Percentiles rank a stretch among this genome's conserved stretches.
phyloP scores from a whole-genome alignment of 2,113 vertebrate genomes.

The Morphnarchus princeps region DNA sequence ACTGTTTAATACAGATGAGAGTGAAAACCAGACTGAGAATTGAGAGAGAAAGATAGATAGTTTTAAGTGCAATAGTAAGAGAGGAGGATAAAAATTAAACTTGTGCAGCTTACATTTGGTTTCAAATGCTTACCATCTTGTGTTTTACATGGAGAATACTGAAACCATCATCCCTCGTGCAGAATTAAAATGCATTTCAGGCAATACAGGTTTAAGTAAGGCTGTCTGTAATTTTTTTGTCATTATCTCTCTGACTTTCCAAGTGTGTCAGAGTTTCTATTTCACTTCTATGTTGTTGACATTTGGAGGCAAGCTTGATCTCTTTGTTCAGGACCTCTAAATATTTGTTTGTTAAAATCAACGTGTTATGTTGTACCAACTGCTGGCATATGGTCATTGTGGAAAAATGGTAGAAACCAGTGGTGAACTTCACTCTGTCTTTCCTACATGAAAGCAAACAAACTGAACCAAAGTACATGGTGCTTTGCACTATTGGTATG shows the following conservation, averaged over 20 bases:
- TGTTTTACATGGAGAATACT: neutral
- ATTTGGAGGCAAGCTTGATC: neutral
- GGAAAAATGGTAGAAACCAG: neutral
- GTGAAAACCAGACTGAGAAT: neutral
- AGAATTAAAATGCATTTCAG: neutral
- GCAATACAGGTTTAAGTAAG: neutral
- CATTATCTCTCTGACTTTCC: neutral
- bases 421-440: neutral
- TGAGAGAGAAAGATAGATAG: neutral
- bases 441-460: neutral
- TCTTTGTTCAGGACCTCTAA: neutral
- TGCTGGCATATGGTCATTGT: neutral
- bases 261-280: neutral
- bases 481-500: neutral
- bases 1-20: neutral
- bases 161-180: neutral
- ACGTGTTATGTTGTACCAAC: neutral
- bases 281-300: neutral
- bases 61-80: neutral
- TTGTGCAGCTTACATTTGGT: neutral
- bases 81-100: neutral
- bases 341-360: neutral
- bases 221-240: neutral
- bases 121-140: neutral
- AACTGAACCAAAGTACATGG: neutral